A percentile compares a stretch with the other conserved stretches of the same genome.
Conservation (phyloP, 1,140 invertebrate species). For the Prorops nasuta region DNA sequence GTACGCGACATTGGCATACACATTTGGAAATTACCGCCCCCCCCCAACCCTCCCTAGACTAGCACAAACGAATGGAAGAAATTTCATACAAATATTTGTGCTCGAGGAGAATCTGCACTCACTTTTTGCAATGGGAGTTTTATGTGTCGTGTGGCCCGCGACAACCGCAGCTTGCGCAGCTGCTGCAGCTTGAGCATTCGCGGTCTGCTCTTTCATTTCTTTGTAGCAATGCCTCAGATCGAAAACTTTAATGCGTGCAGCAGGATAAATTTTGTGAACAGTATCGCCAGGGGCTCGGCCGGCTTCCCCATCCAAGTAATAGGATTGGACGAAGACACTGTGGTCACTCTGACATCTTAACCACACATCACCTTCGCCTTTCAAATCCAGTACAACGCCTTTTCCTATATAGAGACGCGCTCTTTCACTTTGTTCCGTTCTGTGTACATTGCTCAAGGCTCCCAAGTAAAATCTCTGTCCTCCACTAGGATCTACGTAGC, state of each 20-base stretch:
- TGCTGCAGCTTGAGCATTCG: slow-evolving; percentile 90
- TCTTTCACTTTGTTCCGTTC: slow-evolving; percentile 90
- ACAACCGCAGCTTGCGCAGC: slow-evolving; percentile 96
- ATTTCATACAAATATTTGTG: no score
- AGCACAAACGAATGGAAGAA: no score
- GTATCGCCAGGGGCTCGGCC: slow-evolving; percentile 95
- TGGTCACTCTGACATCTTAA: slow-evolving; percentile 94
- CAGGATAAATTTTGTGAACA: slow-evolving; percentile 98
- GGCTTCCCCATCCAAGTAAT: slow-evolving; percentile 95
- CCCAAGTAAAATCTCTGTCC: slow-evolving; percentile 96
- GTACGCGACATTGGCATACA: neutral
- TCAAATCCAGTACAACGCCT: slow-evolving; percentile 89
- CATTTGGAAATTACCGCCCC: no score
- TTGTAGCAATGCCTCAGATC: slow-evolving; percentile 93
- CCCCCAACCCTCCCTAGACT: no score
- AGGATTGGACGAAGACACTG: slow-evolving; percentile 98
- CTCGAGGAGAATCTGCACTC: no score
- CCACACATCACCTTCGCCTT: slow-evolving; percentile 97
- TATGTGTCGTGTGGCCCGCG: slow-evolving; percentile 72
- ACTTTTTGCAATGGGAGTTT: slow-evolving; percentile 54
- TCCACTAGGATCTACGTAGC: slow-evolving; percentile 99
- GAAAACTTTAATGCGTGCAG: slow-evolving; percentile 96
- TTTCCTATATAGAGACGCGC: slow-evolving; percentile 77
- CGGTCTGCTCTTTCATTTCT: slow-evolving; percentile 95
- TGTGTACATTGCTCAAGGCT: slow-evolving; percentile 97